A percentile compares a stretch with the other conserved stretches of the same genome.
Conservation (phyloP, 2,113 vertebrate species). For the Blennius ocellaris region DNA sequence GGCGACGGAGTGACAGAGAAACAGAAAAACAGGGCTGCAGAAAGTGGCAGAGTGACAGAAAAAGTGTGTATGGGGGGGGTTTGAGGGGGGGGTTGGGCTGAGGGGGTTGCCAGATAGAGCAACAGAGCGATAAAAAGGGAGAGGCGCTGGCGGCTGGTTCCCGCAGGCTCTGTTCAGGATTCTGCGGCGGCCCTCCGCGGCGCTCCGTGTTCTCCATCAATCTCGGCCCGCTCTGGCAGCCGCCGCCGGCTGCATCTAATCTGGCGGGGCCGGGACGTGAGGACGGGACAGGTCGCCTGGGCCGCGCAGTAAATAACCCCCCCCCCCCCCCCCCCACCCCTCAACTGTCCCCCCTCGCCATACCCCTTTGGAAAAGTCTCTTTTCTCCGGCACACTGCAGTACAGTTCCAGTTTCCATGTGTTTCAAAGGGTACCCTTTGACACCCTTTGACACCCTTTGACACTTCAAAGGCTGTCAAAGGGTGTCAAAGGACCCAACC, state of each 20-base stretch:
- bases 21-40: conserved; percentile 55
- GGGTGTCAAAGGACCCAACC: too few relatives aligned
- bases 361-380: conserved; percentile 32
- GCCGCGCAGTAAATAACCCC: conserved; percentile 77
- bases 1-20: conserved; percentile 58
- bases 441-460: too few relatives aligned
- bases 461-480: too few relatives aligned
- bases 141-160: conserved; percentile 20
- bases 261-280: conserved; percentile 77
- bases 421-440: too few relatives aligned
- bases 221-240: conserved; percentile 72
- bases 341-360: conserved; percentile 60
- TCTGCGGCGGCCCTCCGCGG: conserved; percentile 67
- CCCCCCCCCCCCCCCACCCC: conserved; percentile 69
- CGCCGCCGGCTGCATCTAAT: conserved; percentile 78
- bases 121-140: conserved; percentile 55
- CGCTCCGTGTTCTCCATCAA: conserved; percentile 78
- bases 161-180: conserved; percentile 70
- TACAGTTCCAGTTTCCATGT: too few relatives aligned
- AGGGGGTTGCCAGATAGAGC: conserved; percentile 42
- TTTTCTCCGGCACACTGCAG: too few relatives aligned
- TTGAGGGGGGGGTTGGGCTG: neutral
- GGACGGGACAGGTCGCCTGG: conserved; percentile 78
- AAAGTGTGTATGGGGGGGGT: neutral
- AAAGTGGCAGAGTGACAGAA: conserved; percentile 59